phyloP scores from a whole-genome alignment of 2,797 vertebrate genomes.

The Microtus agrestis region DNA sequence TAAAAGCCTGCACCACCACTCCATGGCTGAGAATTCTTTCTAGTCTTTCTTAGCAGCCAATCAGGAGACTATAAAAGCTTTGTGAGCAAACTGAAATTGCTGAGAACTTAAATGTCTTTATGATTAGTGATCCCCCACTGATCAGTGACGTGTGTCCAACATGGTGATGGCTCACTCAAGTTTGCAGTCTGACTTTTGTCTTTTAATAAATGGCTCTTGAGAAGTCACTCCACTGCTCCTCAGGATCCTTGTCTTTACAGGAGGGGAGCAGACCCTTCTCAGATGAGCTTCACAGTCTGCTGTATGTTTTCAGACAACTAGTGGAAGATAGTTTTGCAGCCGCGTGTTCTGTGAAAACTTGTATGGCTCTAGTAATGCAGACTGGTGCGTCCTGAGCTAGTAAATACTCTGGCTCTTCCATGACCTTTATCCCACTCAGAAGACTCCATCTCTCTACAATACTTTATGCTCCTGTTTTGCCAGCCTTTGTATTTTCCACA shows the following conservation, averaged over 20 bases:
- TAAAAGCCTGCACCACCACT: not conserved
- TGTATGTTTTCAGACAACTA: not conserved
- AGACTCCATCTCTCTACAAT: not conserved
- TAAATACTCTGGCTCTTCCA: not conserved
- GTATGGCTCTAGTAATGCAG: not conserved
- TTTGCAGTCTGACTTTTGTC: not conserved
- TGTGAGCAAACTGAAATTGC: not conserved
- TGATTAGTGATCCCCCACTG: not conserved
- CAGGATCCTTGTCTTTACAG: not conserved
- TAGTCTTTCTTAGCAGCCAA: constrained; percentile 21
- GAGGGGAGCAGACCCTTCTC: not conserved
- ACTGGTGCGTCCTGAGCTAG: not conserved
- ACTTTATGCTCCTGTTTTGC: not conserved
- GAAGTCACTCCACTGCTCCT: not conserved
- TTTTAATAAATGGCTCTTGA: not conserved
- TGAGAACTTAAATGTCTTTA: not conserved
- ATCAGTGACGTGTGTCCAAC: not conserved
- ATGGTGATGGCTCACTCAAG: not conserved
- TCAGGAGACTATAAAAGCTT: not conserved
- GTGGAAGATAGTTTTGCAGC: not conserved
- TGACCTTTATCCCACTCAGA: not conserved
- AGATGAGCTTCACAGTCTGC: not conserved
- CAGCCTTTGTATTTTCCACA: constrained; percentile 33
- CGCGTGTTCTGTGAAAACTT: not conserved
- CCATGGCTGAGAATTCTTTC: not conserved